Evolutionary conservation across 2,797 vertebrate species (phyloP), one percentile per base, ranked within the genome.

Genomic region (Gambelia wislizenii): DNA sequence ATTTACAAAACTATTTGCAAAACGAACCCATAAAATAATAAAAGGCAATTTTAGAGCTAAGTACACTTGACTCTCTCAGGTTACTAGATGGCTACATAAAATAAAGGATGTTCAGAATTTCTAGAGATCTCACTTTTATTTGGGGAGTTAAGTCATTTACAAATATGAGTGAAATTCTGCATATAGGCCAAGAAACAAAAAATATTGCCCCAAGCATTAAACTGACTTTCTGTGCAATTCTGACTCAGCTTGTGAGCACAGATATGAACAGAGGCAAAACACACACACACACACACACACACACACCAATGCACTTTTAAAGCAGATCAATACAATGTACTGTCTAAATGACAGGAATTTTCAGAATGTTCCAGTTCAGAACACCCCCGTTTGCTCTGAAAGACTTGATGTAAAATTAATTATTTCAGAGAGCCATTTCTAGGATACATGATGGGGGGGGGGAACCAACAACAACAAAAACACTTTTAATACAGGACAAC

Each of bases 201-300:
- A 80, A 47, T 72, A 74, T 49, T 2, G 3, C 12, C 25, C 30
- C 3, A 25, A 52, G 10, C 36, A 6, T 47, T 61, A 74, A 85
- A 61, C 39, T 8, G 54, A 44, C 13, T 6, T 61, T 84, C 36
- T 42, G 36, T 85, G 30, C 33, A 25, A 74, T 80, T 39, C 52
- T 89, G 56, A 69, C 49, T 70, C 49, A 6, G 89, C 90, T 93
- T 91, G 61, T 44, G 69, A 59, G 20, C 36, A 80, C 16, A 77
- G 59, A 85, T 1, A 87, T 56, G 72, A 91, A 83, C 7, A 88
- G 70, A 22, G 54, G 27, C 33, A n/a, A n/a, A 59, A 2, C 14
- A 49, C 49, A 49, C 6, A 5, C 6, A 49, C 49, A 1, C 72
- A 86, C n/a, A n/a, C n/a, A n/a, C n/a, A n/a, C n/a, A n/a, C n/a